These are phyloP conservation scores for Acrobasis repandana DNA, from an alignment of 2,888 invertebrate species.

Conservation along the genomic window DNA sequence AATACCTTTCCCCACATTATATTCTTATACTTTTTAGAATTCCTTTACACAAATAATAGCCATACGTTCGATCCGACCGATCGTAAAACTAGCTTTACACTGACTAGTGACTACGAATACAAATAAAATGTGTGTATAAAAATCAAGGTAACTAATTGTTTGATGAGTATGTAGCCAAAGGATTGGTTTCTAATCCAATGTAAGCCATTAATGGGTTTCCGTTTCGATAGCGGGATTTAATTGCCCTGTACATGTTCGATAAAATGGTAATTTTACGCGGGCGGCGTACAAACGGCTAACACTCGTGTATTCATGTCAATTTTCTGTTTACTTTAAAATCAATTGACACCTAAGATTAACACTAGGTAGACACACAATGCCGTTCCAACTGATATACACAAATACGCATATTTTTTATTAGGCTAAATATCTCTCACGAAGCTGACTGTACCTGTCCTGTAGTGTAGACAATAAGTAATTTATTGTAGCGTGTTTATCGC, in stretches of 20 bases:
- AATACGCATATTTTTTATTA: neutral
- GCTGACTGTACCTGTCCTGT: constrained; percentile 19
- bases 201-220: constrained; percentile 43
- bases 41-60: too few relatives aligned
- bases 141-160: constrained; percentile 20
- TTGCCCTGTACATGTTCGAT: constrained; percentile 45
- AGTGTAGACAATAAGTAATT: constrained; percentile 20
- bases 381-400: too few relatives aligned
- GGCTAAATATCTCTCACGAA: neutral
- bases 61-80: constrained; percentile 2
- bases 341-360: neutral
- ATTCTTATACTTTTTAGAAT: too few relatives aligned
- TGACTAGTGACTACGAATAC: neutral
- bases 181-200: constrained; percentile 26
- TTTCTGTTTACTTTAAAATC: neutral
- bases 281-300: constrained; percentile 25
- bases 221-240: constrained; percentile 45
- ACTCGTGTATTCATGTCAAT: constrained; percentile 8
- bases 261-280: constrained; percentile 46
- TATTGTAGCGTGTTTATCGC: constrained; percentile 29
- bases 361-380: neutral
- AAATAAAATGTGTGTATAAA: constrained; percentile 16
- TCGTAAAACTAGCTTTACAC: neutral
- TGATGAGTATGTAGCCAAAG: constrained; percentile 26
- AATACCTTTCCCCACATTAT: too few relatives aligned